Conservation (phyloP, 2,888 invertebrate genomes). For the Gibbula magus region DNA sequence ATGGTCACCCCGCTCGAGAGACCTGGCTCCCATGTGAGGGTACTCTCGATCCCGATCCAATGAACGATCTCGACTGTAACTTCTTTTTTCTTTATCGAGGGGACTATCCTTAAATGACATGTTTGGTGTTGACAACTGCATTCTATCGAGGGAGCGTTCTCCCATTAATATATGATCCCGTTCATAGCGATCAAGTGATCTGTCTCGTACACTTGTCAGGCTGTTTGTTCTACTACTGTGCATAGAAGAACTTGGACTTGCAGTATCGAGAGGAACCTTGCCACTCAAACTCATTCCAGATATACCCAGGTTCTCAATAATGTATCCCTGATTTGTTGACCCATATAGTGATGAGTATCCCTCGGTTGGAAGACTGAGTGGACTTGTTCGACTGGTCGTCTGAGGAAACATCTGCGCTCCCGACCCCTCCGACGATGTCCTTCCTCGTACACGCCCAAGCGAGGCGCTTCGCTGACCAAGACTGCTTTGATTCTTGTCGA, state of each 20-base stretch:
- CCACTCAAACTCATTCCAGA: conserved; percentile 29
- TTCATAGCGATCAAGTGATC: conserved; percentile 65
- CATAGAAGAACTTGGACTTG: not conserved
- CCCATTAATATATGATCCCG: conserved; percentile 50
- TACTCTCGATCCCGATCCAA: conserved; percentile 80
- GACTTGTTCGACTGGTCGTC: conserved; percentile 53
- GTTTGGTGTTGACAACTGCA: conserved; percentile 36
- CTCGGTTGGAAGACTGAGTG: conserved; percentile 66
- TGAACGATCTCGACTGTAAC: conserved; percentile 78
- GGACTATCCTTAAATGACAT: conserved; percentile 44
- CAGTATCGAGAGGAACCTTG: conserved; percentile 24
- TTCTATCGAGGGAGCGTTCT: conserved; percentile 73
- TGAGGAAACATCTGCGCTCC: conserved; percentile 36
- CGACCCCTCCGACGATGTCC: conserved; percentile 48
- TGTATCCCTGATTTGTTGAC: conserved; percentile 38
- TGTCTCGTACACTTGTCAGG: conserved; percentile 66
- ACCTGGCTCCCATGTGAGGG: conserved; percentile 72
- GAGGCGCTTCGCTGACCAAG: not conserved
- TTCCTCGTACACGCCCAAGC: conserved; percentile 30
- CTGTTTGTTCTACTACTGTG: conserved; percentile 49
- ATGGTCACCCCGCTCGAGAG: conserved; percentile 69
- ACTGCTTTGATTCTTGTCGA: not conserved
- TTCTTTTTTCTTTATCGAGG: conserved; percentile 43
- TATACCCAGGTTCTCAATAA: conserved; percentile 34
- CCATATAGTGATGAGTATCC: conserved; percentile 61